Evolutionary conservation across 2,113 vertebrate species (phyloP), one percentile per base, ranked within the genome.

Genomic region (Xyrauchen texanus): DNA sequence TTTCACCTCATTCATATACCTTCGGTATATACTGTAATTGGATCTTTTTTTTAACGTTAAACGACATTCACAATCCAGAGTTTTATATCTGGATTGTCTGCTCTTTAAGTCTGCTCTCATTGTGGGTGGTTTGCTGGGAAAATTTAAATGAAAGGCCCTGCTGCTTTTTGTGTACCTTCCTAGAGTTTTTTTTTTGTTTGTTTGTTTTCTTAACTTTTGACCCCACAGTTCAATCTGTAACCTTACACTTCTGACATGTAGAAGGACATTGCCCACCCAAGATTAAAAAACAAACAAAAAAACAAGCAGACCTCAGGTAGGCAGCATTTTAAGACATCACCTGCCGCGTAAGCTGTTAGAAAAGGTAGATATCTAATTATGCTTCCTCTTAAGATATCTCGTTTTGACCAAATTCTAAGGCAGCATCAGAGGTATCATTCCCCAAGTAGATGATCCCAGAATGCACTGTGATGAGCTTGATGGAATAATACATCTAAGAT

Each of bases 161-260:
- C 53, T 66, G 80, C 53, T 13, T 9, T 76, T 49, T 75, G 70
- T 75, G 75, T 78, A 78, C 75, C 78, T 82, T 83, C 74, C 75
- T 78, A 81, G 53, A 70, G 78, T 42, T 66, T 7, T 65, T 68
- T 85, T n/a, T n/a, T n/a, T n/a, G n/a, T n/a, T n/a, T n/a, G n/a
- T n/a, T 80, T 85, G 81, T 81, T 80, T 80, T 82, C 60, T 15
- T 78, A 81, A 81, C 81, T 52, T 62, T 60, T 81, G 81, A 83
- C 81, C 84, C 65, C 65, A 21, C 58, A 34, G 61, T 51, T 69
- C 72, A 42, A 61, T 73, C 60, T 78, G 77, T 75, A 55, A 76
- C 52, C 34, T 69, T 44, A 67, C 57, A n/a, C 69, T 79, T 79
- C 16, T 75, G 42, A 53, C 67, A 47, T 34, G 15, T 5, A 8